Evolutionary conservation across 2,888 invertebrate species (phyloP).

Genomic region (Siphonodentalium dalli): DNA sequence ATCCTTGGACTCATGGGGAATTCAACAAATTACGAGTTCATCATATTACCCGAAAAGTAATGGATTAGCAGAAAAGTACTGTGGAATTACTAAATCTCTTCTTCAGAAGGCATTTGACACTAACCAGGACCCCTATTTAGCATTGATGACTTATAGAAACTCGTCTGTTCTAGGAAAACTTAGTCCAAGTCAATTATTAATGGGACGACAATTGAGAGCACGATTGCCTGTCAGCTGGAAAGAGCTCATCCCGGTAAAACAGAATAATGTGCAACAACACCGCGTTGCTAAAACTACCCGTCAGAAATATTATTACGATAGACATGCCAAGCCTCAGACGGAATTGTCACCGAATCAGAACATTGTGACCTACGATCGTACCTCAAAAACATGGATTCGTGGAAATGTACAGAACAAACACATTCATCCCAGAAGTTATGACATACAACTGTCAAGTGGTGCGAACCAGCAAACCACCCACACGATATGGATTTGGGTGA

Average conservation of each 20-base stretch:
- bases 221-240: background rate
- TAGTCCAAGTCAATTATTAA: background rate
- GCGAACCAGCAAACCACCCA: no score
- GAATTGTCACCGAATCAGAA: background rate
- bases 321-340: background rate
- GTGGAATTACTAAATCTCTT: background rate
- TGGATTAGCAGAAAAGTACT: constrained; percentile 1
- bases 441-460: no score
- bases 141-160: background rate
- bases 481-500: no score
- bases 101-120: background rate
- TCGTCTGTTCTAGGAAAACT: background rate
- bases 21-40: background rate
- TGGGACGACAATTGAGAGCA: background rate
- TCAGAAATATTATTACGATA: background rate
- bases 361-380: background rate
- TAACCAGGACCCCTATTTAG: background rate
- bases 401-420: background rate
- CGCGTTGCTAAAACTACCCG: background rate
- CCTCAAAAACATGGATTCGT: background rate
- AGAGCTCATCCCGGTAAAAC: background rate
- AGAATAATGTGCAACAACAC: background rate
- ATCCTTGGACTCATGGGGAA: background rate
- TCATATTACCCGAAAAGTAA: constrained; percentile 1
- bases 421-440: background rate